These are phyloP conservation scores for Anser brachyrhynchus DNA, from an alignment of 2,113 vertebrate species.

Conservation along the genomic window DNA sequence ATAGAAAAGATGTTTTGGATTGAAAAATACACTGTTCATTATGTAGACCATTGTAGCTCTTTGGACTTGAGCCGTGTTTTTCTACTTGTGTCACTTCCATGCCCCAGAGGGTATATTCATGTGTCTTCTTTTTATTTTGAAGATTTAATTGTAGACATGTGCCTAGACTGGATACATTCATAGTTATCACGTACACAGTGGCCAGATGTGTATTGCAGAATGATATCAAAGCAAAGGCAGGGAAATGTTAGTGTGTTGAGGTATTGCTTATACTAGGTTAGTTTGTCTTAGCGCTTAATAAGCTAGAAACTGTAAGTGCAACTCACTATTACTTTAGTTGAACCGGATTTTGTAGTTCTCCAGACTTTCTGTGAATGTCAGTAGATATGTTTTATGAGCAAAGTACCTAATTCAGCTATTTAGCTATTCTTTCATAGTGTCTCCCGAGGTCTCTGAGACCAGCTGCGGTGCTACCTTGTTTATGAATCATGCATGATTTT, in stretches of 20 bases:
- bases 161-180: constrained; percentile 24
- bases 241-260: neutral
- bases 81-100: constrained; percentile 47
- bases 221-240: constrained; percentile 26
- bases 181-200: neutral
- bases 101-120: neutral
- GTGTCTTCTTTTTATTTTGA: constrained; percentile 42
- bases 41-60: constrained; percentile 6
- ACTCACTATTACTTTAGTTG: neutral
- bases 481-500: fast-evolving
- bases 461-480: neutral
- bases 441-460: neutral
- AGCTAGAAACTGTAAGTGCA: neutral
- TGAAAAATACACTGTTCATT: constrained; percentile 29
- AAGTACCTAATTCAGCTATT: neutral
- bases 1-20: constrained; percentile 43
- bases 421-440: neutral
- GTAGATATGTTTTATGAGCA: neutral
- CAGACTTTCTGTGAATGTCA: neutral
- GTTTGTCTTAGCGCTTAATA: neutral
- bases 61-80: neutral
- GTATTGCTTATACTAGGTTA: neutral
- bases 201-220: neutral
- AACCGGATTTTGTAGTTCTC: neutral
- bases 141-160: constrained; percentile 51